Evolutionary conservation across 2,113 vertebrate species (phyloP).

Genomic region (Phyllopteryx taeniolatus): DNA sequence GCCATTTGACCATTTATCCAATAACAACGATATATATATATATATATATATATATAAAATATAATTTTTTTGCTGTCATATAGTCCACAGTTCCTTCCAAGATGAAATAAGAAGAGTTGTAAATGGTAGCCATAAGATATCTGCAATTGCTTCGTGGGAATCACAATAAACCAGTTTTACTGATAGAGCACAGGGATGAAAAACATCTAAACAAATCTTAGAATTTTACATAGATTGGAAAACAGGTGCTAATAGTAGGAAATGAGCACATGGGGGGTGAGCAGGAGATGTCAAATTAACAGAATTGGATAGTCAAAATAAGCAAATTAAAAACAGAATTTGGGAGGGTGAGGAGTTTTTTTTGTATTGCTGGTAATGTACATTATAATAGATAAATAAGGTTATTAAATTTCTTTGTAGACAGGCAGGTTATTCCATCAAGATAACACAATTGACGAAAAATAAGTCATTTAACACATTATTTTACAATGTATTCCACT

Average conservation of each 20-base stretch:
- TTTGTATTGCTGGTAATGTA: neutral
- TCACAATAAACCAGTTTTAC: neutral
- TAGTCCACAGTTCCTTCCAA: too few species aligned
- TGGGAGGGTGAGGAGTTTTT: neutral
- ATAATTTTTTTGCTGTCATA: too few species aligned
- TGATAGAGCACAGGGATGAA: too few species aligned
- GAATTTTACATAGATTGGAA: neutral
- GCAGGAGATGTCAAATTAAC: neutral
- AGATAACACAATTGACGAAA: neutral
- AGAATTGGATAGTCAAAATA: neutral
- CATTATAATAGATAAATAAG: neutral
- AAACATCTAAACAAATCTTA: too few species aligned
- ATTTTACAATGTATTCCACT: too few species aligned
- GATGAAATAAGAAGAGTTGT: too few species aligned
- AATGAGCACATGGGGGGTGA: neutral
- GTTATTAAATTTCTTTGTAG: neutral
- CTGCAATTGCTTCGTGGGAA: too few species aligned
- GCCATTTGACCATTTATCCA: too few species aligned
- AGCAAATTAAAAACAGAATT: neutral
- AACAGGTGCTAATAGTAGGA: neutral
- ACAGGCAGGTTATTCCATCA: neutral
- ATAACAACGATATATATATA: too few species aligned
- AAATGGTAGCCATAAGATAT: too few species aligned
- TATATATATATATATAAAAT: too few species aligned
- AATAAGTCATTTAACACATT: neutral